phyloP scores from a whole-genome alignment of 64 coral and sea anemone species.

The Montipora foliosa region DNA sequence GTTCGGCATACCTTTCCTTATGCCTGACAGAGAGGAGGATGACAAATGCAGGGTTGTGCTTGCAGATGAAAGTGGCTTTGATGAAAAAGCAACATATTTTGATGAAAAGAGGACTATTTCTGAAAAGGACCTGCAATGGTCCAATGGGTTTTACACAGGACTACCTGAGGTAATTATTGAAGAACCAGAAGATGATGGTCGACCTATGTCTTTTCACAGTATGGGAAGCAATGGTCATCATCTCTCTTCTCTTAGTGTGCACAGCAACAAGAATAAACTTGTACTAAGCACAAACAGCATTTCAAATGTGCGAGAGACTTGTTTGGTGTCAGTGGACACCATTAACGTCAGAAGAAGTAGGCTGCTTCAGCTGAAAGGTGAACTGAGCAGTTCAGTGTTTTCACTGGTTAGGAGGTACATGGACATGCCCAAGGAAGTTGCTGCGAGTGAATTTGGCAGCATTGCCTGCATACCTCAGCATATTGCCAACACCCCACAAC shows the following conservation, averaged over 20 bases:
- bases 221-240: constrained; percentile 56
- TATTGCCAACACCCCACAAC: constrained; percentile 42
- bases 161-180: constrained; percentile 29
- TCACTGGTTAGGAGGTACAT: constrained; percentile 85
- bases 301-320: constrained; percentile 76
- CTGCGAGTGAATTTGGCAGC: constrained; percentile 83
- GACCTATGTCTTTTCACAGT: constrained; percentile 39
- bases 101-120: constrained; percentile 63
- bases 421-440: constrained; percentile 86
- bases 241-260: constrained; percentile 27
- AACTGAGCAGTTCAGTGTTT: constrained; percentile 85
- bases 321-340: constrained; percentile 74
- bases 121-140: background rate
- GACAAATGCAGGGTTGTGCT: constrained; percentile 40
- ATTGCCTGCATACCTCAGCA: constrained; percentile 87
- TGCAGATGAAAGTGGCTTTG: constrained; percentile 23
- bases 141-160: background rate
- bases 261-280: constrained; percentile 47
- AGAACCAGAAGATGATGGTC: constrained; percentile 37
- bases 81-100: constrained; percentile 77
- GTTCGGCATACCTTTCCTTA: constrained; percentile 95
- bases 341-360: constrained; percentile 68
- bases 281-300: constrained; percentile 53
- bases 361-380: constrained; percentile 74
- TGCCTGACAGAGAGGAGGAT: constrained; percentile 84